Conservation (phyloP, 1,140 invertebrate genomes). For the Drosophila malerkotliana region DNA sequence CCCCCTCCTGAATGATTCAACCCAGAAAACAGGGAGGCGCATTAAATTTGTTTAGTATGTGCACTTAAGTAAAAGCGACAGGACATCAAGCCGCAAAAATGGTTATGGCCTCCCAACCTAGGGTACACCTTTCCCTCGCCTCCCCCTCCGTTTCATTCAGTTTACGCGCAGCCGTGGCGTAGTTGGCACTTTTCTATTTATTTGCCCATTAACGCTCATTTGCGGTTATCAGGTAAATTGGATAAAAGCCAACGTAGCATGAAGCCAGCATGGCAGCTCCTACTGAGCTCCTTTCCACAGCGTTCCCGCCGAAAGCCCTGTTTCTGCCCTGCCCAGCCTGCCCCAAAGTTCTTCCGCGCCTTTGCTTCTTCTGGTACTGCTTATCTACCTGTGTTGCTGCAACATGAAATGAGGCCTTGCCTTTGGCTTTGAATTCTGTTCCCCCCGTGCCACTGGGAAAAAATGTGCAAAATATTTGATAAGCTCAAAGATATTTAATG, state of each 20-base stretch:
- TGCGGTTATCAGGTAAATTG: slow-evolving; percentile 82
- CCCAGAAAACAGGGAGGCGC: slow-evolving; percentile 33
- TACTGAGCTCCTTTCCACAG: slow-evolving; percentile 17
- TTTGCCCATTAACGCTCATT: slow-evolving; percentile 81
- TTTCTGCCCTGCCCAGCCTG: slow-evolving; percentile 22
- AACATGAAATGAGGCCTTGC: slow-evolving; percentile 65
- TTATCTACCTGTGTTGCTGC: slow-evolving; percentile 76
- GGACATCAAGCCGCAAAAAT: slow-evolving; percentile 41
- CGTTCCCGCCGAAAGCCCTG: slow-evolving; percentile 22
- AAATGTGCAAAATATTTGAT: slow-evolving; percentile 16
- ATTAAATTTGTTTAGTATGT: slow-evolving; percentile 78
- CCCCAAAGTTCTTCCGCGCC: background rate
- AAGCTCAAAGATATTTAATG: background rate
- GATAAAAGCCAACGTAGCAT: slow-evolving; percentile 82
- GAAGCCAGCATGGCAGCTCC: slow-evolving; percentile 53
- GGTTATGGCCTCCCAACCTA: slow-evolving; percentile 34
- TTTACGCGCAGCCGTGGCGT: slow-evolving; percentile 72
- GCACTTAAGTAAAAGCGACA: slow-evolving; percentile 64
- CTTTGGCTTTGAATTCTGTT: slow-evolving; percentile 26
- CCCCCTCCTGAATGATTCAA: slow-evolving; percentile 17
- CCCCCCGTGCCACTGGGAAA: slow-evolving; percentile 9
- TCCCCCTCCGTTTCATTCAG: slow-evolving; percentile 49
- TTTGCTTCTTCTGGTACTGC: slow-evolving; percentile 21
- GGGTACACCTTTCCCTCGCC: slow-evolving; percentile 4
- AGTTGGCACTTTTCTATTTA: slow-evolving; percentile 82